A percentile compares a stretch with the other conserved stretches of the same genome.
Evolutionary conservation across 2,888 invertebrate genomes (phyloP).

Genomic region (Tenthredo notha): DNA sequence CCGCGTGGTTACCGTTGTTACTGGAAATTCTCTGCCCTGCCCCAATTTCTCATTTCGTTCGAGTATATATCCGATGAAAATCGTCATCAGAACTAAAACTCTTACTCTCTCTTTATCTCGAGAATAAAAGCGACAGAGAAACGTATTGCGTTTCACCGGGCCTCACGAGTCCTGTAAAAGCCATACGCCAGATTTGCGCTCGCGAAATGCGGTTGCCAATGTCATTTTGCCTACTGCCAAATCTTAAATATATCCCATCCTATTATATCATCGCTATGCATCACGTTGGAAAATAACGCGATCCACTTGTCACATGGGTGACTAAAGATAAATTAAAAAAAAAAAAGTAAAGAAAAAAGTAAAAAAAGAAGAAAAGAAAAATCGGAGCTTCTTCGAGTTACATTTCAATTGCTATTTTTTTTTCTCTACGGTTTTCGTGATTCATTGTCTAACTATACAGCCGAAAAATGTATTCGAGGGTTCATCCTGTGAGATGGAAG

Average conservation of each 20-base stretch:
- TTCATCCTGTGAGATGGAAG: neutral
- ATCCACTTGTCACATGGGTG: neutral
- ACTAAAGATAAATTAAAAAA: constrained; percentile 5
- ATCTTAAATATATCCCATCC: constrained; percentile 51
- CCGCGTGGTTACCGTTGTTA: constrained; percentile 43
- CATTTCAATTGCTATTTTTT: neutral
- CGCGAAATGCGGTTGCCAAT: constrained; percentile 45
- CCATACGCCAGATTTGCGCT: constrained; percentile 11
- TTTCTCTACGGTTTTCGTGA: neutral
- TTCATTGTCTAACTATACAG: neutral
- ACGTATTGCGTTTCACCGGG: constrained; percentile 44
- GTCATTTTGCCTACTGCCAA: constrained; percentile 41
- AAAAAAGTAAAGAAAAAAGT: neutral
- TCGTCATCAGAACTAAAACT: neutral
- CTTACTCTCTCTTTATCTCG: neutral
- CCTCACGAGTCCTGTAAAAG: constrained; percentile 46
- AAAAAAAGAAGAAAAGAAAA: neutral
- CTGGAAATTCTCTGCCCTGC: constrained; percentile 39
- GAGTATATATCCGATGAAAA: constrained; percentile 44
- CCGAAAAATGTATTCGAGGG: neutral
- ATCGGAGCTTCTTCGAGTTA: neutral
- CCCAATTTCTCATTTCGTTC: constrained; percentile 35
- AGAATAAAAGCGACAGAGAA: neutral
- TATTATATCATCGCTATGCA: constrained; percentile 49
- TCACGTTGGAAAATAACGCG: constrained; percentile 46